Evolutionary conservation across 2,888 invertebrate genomes (phyloP), one percentile per base, ranked within the genome.

Genomic region (Ligdia adustata): DNA sequence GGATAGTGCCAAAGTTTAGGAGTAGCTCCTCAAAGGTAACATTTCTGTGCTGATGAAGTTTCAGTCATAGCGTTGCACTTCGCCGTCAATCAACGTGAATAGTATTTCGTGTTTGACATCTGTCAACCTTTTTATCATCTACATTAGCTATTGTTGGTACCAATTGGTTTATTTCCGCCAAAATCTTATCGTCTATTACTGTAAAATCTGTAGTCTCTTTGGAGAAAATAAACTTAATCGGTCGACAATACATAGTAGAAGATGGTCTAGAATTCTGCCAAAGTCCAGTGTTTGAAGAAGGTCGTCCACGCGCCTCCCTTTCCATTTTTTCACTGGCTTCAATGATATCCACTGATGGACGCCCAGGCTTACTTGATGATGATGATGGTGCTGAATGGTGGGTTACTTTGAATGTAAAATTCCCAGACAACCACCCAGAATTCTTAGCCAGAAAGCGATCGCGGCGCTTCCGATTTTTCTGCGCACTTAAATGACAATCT

Each of bases 191-290:
- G 5, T 58, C 56, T 7, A 7, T 11, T 11, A 29, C 16, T 0
- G 49, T 50, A 4, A 57, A 37, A 4, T 44, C 52, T n/a, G 26
- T 52, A 24, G 27, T 52, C 48, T 59, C 54, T 37, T 56, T 56
- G 6, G 44, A 22, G 20, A 55, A 55, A 38, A 54, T 39, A 9
- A 59, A 48, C 9, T 52, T 55, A n/a, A 56, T 55, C 12, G 52
- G 47, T 2, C 52, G 38, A 42, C 53, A 59, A 41, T 27, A 47
- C 39, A 45, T 43, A 3, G 46, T 48, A 2, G 55, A 56, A 7
- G 54, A 46, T 39, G 58, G 46, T 3, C 50, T 45, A 34, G 54
- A 54, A 37, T 58, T 58, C 16, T 55, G 41, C 55, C n/a, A n/a
- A n/a, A n/a, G n/a, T n/a, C n/a, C n/a, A n/a, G n/a, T n/a, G n/a